These are phyloP conservation scores for Yponomeuta sedellus DNA, from an alignment of 2,888 invertebrate genomes.

Conservation along the genomic window DNA sequence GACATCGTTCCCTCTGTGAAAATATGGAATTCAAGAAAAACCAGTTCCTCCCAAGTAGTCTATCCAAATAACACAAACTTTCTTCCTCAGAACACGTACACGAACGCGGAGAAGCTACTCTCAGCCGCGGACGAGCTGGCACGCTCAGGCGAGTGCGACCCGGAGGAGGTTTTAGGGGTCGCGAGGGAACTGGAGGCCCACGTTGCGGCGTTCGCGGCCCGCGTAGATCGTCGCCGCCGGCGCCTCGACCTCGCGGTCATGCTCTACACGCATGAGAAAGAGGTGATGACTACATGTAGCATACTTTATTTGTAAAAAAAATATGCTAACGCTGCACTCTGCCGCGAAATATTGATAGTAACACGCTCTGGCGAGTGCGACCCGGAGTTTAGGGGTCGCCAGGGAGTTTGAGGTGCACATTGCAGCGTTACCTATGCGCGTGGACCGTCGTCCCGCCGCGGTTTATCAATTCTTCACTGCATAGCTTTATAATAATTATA, in stretches of 20 bases:
- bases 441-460: conserved; percentile 81
- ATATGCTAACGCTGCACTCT: conserved; percentile 69
- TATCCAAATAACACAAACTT: neutral
- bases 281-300: conserved; percentile 67
- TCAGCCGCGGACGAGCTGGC: conserved; percentile 97
- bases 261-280: conserved; percentile 97
- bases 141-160: conserved; percentile 96
- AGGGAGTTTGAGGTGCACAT: conserved; percentile 95
- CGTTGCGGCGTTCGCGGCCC: conserved; percentile 94
- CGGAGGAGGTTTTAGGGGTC: conserved; percentile 96
- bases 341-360: conserved; percentile 91
- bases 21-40: too few relatives aligned
- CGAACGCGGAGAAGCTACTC: conserved; percentile 97
- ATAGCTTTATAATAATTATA: too few relatives aligned
- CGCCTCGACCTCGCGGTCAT: conserved; percentile 95
- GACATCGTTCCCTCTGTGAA: too few relatives aligned
- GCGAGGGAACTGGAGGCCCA: conserved; percentile 95
- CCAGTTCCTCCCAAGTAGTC: too few relatives aligned
- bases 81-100: conserved; percentile 90
- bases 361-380: conserved; percentile 97
- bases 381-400: conserved; percentile 91
- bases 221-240: conserved; percentile 92
- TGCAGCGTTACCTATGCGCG: conserved; percentile 94
- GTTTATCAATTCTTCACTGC: too few relatives aligned
- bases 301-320: too few relatives aligned